Base-by-base conservation (phyloP, 2,113 vertebrate genomes). In the Pimephales promelas region DNA sequence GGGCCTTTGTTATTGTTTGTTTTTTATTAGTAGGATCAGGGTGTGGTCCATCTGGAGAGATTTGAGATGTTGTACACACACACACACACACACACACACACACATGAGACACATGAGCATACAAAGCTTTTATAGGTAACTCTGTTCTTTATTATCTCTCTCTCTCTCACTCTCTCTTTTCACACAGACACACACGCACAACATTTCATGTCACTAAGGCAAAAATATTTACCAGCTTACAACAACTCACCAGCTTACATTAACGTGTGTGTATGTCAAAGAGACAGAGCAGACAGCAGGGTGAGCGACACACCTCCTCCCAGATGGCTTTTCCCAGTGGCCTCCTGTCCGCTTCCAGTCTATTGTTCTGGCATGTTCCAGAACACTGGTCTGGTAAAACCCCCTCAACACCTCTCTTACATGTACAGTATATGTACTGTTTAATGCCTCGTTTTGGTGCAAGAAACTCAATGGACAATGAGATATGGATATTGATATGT, bases 21-120 rank as follows among this genome's bases (percentile, higher is more conserved):
- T 90, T 91, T 93, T 93, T 94, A 95, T 96, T 97, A 96, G 96
- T 95, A 94, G 95, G 93, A 95, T 90, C 92, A 93, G 96, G 97
- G 97, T 96, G 96, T 97, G 97, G 96, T 94, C 90, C 83, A 89
- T 90, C 85, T 85, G 86, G 86, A 88, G 83, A 86, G 36, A 56
- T 88, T 90, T 91, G 88, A 81, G 73, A 87, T 84, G 80, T 82
- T 83, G 61, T 47, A 81, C 43, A 36, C 73, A 82, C 80, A 79
- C 64, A 82, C 52, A 82, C 85, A 86, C 52, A 71, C 86, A 90
- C 89, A 88, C 81, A 88, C 77, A 83, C 82, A 89, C 90, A 47
- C 45, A 47, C n/a, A n/a, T n/a, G 28, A 28, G 28, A 28, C 28
- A 28, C 28, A 28, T 28, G 28, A 28, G 28, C 28, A 28, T 28